These are phyloP conservation scores for Drosophila lutescens DNA, from an alignment of 2,888 invertebrate genomes.

Conservation along the genomic window DNA sequence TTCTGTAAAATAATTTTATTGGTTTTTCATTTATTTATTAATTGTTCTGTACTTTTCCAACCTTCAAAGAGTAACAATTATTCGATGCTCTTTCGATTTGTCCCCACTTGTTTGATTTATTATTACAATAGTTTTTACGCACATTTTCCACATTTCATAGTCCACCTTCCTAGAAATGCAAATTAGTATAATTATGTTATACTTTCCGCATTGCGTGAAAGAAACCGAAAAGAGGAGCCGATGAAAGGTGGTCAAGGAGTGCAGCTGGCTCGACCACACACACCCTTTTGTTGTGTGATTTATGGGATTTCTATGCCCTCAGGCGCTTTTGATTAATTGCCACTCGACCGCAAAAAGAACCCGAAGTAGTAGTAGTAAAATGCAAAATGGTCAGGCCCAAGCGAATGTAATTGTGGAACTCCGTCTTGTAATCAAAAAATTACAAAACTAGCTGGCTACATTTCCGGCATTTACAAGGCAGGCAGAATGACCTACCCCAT, in stretches of 20 bases:
- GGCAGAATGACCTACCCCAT: slow-evolving; percentile 56
- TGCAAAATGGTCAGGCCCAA: slow-evolving; percentile 30
- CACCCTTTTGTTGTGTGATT: slow-evolving; percentile 50
- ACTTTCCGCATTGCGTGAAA: slow-evolving; percentile 38
- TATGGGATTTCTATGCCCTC: slow-evolving; percentile 28
- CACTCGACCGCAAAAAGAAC: slow-evolving; percentile 25
- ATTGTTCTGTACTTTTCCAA: neutral
- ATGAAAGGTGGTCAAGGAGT: slow-evolving; percentile 46
- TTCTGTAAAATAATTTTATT: no score
- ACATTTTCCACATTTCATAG: slow-evolving; percentile 54
- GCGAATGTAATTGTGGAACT: slow-evolving; percentile 36
- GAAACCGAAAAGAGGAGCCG: slow-evolving; percentile 27
- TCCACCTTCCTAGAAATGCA: slow-evolving; percentile 55
- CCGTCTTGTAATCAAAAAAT: slow-evolving; percentile 38
- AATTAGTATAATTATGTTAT: slow-evolving; percentile 72
- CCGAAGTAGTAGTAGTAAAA: slow-evolving; percentile 8
- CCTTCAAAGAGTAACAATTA: neutral
- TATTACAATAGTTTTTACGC: slow-evolving; percentile 63
- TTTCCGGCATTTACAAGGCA: slow-evolving; percentile 66
- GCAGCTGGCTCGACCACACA: slow-evolving; percentile 39
- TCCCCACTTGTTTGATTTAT: slow-evolving; percentile 64
- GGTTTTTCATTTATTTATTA: no score
- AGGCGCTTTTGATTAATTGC: slow-evolving; percentile 65
- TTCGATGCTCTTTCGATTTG: slow-evolving; percentile 1
- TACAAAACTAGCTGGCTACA: slow-evolving; percentile 58